phyloP scores from a whole-genome alignment of 2,888 invertebrate genomes.

The Catocala nupta region DNA sequence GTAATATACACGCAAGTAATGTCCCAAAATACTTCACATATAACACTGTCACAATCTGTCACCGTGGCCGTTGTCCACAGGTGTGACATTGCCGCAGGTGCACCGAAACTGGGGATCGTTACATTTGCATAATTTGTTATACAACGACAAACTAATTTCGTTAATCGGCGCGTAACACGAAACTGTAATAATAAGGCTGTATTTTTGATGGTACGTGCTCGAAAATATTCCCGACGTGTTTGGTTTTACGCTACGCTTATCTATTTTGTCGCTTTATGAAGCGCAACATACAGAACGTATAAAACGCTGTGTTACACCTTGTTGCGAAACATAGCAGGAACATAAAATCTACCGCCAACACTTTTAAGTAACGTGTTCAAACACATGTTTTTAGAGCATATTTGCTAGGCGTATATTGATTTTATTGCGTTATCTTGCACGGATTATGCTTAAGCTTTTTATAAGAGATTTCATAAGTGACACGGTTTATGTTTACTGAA shows the following conservation, averaged over 20 bases:
- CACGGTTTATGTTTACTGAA: conserved; percentile 28
- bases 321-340: not conserved
- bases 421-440: conserved; percentile 34
- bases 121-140: conserved; percentile 49
- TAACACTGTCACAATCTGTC: conserved; percentile 29
- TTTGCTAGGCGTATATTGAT: conserved; percentile 28
- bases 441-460: conserved; percentile 47
- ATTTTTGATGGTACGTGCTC: conserved; percentile 25
- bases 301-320: no score
- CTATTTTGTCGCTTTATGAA: no score
- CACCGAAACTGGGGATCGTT: conserved; percentile 24
- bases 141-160: conserved; percentile 45
- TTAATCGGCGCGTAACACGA: conserved; percentile 34
- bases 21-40: conserved; percentile 6
- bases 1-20: conserved; percentile 17
- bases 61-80: conserved; percentile 37
- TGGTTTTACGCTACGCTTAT: no score
- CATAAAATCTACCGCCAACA: not conserved
- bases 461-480: conserved; percentile 44
- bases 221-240: conserved; percentile 3
- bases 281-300: no score
- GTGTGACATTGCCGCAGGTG: conserved; percentile 47
- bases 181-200: conserved; percentile 13
- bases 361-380: not conserved
- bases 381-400: conserved; percentile 7